Percentiles rank a stretch among this genome's conserved stretches.
Conservation (phyloP, 1,140 invertebrate species). For the Pararge aegeria region DNA sequence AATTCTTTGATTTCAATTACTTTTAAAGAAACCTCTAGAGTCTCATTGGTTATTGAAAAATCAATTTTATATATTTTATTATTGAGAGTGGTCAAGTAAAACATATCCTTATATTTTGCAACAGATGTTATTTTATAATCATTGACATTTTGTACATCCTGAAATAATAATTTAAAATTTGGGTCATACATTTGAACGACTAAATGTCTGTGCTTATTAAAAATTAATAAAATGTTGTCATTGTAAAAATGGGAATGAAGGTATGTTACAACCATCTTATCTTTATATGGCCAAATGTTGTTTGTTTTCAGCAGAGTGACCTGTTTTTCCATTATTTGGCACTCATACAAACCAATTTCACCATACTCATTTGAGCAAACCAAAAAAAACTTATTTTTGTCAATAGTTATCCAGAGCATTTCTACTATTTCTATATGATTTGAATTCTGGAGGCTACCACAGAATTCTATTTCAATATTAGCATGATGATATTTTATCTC, state of each 20-base stretch:
- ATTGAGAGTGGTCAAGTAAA: conserved; percentile 52
- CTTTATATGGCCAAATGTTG: conserved; percentile 49
- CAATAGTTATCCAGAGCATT: conserved; percentile 45
- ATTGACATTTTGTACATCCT: conserved; percentile 50
- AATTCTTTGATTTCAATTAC: conserved; percentile 42
- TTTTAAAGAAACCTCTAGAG: conserved; percentile 32
- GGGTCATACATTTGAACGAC: conserved; percentile 48
- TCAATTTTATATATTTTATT: conserved; percentile 48
- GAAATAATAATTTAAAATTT: conserved; percentile 41
- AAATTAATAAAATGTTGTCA: conserved; percentile 46
- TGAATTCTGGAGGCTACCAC: conserved; percentile 28
- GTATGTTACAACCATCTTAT: conserved; percentile 48
- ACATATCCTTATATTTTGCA: conserved; percentile 24
- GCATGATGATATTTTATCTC: conserved; percentile 27
- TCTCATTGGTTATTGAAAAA: conserved; percentile 26
- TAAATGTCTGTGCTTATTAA: conserved; percentile 60
- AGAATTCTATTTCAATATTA: conserved; percentile 26
- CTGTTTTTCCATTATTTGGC: conserved; percentile 31
- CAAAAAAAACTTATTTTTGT: conserved; percentile 36
- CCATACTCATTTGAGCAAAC: conserved; percentile 44
- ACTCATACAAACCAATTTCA: conserved; percentile 41
- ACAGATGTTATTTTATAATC: conserved; percentile 55
- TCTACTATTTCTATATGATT: conserved; percentile 34
- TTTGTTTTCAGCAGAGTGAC: conserved; percentile 30
- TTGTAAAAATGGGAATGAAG: conserved; percentile 35